Percentiles rank a stretch among this genome's conserved stretches.
Evolutionary conservation across 1,140 invertebrate species (phyloP).

Genomic region (Trypoxylus dichotomus): DNA sequence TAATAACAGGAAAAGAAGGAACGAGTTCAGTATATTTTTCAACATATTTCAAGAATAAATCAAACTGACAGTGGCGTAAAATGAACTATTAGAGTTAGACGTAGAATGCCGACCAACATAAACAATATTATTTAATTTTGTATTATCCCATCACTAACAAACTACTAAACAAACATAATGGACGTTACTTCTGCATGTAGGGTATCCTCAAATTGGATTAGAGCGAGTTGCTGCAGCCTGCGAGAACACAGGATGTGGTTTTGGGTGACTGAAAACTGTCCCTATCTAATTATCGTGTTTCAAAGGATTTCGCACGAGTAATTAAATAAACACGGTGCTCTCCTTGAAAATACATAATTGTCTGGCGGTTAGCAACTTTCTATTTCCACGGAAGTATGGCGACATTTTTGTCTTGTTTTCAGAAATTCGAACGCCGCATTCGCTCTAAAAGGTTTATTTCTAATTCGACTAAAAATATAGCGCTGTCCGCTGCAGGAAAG

Average conservation of each 20-base stretch:
- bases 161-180: slow-evolving; percentile 19
- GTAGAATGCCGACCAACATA: not conserved
- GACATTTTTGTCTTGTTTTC: not conserved
- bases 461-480: not conserved
- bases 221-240: not conserved
- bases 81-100: too few species aligned
- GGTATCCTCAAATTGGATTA: slow-evolving; percentile 9
- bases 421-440: not conserved
- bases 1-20: too few species aligned
- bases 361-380: not conserved
- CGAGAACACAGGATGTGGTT: not conserved
- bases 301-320: slow-evolving; percentile 14
- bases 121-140: slow-evolving; percentile 17
- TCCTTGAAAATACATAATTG: not conserved
- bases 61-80: too few species aligned
- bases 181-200: not conserved
- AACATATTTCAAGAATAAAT: too few species aligned
- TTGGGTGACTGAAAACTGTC: slow-evolving; percentile 3
- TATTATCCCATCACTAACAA: not conserved
- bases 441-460: not conserved
- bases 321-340: not conserved
- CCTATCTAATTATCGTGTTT: slow-evolving; percentile 9
- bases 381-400: too few species aligned
- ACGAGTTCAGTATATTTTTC: too few species aligned
- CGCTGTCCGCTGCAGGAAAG: not conserved